These are phyloP conservation scores for Orthosia cruda DNA, from an alignment of 2,888 invertebrate species.

Conservation along the genomic window DNA sequence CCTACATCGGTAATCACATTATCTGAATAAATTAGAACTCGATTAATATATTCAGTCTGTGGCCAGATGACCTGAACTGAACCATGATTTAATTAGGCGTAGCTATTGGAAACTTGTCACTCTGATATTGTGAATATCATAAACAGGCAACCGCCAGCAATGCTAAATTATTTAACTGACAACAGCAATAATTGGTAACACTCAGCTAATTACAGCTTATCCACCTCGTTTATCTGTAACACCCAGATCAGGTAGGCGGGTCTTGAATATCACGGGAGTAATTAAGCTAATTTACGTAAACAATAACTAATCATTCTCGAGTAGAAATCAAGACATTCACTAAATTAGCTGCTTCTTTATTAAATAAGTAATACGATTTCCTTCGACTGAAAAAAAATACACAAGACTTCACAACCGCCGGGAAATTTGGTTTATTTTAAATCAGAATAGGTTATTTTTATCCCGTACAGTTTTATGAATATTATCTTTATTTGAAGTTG, in stretches of 20 bases:
- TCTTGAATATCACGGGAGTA: slow-evolving; percentile 4
- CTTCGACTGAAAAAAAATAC: slow-evolving; percentile 3
- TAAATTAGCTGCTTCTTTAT: slow-evolving; percentile 26
- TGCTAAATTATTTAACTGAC: background rate
- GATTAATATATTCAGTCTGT: slow-evolving; percentile 22
- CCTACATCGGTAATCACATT: background rate
- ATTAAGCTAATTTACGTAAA: slow-evolving; percentile 12
- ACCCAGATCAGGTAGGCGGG: background rate
- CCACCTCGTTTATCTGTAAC: slow-evolving; percentile 3
- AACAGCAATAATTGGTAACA: background rate
- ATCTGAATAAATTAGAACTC: slow-evolving; percentile 29
- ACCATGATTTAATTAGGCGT: background rate
- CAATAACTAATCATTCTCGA: slow-evolving; percentile 35
- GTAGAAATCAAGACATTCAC: slow-evolving; percentile 23
- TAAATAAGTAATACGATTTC: slow-evolving; percentile 37
- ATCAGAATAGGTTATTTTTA: slow-evolving; percentile 20
- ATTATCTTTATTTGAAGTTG: slow-evolving; percentile 25
- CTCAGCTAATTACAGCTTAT: background rate
- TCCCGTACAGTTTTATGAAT: slow-evolving; percentile 8
- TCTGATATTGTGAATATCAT: slow-evolving; percentile 5
- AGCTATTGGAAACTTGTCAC: background rate
- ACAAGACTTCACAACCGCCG: background rate
- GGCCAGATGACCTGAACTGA: background rate
- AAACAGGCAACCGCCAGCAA: background rate
- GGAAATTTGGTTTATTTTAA: slow-evolving; percentile 14